These are phyloP conservation scores for Rhegmatorhina hoffmannsi DNA, from an alignment of 2,113 vertebrate genomes.

Conservation along the genomic window DNA sequence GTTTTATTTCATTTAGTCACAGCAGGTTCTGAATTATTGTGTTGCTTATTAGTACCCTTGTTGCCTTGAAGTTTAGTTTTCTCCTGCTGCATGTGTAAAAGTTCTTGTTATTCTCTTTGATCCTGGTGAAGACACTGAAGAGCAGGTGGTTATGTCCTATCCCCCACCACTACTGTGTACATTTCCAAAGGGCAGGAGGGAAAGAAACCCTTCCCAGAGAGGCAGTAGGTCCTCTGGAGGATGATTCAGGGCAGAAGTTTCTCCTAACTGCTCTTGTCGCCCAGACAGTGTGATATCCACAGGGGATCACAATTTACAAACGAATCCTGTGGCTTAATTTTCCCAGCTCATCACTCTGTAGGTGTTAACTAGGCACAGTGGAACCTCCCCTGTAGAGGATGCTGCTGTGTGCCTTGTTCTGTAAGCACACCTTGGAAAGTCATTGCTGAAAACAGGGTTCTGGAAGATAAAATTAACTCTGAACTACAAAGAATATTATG, in stretches of 20 bases:
- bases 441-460: accelerated
- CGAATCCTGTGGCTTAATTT: not conserved
- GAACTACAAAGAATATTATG: not conserved
- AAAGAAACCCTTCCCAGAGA: not conserved
- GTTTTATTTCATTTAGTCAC: not conserved
- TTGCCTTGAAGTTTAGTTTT: not conserved
- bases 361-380: not conserved
- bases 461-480: not conserved
- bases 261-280: not conserved
- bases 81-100: not conserved
- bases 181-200: not conserved
- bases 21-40: not conserved
- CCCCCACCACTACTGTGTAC: not conserved
- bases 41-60: not conserved
- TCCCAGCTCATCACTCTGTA: accelerated
- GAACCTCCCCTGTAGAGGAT: accelerated
- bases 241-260: not conserved
- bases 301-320: not conserved
- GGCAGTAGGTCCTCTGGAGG: not conserved
- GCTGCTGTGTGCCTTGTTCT: accelerated
- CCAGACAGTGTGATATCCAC: not conserved
- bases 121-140: not conserved
- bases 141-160: not conserved
- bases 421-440: not conserved
- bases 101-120: not conserved